phyloP scores from a whole-genome alignment of 2,797 vertebrate species.

The Poeciliopsis paucimaculata region DNA sequence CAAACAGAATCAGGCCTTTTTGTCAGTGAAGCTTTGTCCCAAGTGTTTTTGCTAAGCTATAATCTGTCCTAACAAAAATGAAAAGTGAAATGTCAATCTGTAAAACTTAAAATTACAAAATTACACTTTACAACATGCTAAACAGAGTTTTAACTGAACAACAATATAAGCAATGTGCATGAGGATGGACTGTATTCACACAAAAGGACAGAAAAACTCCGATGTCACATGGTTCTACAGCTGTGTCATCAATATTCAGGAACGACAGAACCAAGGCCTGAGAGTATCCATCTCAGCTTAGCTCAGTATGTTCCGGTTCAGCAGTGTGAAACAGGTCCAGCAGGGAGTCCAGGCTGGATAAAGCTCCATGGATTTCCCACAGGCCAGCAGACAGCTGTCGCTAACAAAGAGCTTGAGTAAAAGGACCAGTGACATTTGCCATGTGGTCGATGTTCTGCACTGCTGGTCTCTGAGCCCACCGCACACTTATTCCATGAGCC shows the following conservation, averaged over 20 bases:
- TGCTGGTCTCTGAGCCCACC: slow-evolving; percentile 54
- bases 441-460: slow-evolving; percentile 59
- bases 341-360: slow-evolving; percentile 70
- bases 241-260: slow-evolving; percentile 31
- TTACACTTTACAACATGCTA: neutral
- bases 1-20: neutral
- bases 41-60: neutral
- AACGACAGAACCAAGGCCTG: slow-evolving; percentile 25
- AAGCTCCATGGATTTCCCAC: slow-evolving; percentile 74
- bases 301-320: slow-evolving; percentile 63
- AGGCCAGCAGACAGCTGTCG: slow-evolving; percentile 62
- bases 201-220: neutral
- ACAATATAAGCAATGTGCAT: neutral
- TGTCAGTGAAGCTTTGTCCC: neutral
- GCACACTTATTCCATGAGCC: slow-evolving; percentile 38
- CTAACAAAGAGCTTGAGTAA: slow-evolving; percentile 59
- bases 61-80: neutral
- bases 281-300: slow-evolving; percentile 35
- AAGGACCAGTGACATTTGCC: slow-evolving; percentile 71
- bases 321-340: slow-evolving; percentile 59
- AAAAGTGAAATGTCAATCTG: neutral
- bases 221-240: neutral
- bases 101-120: neutral
- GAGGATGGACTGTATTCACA: neutral
- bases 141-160: neutral